phyloP scores from a whole-genome alignment of 2,797 vertebrate species.

The Anguilla obscura region DNA sequence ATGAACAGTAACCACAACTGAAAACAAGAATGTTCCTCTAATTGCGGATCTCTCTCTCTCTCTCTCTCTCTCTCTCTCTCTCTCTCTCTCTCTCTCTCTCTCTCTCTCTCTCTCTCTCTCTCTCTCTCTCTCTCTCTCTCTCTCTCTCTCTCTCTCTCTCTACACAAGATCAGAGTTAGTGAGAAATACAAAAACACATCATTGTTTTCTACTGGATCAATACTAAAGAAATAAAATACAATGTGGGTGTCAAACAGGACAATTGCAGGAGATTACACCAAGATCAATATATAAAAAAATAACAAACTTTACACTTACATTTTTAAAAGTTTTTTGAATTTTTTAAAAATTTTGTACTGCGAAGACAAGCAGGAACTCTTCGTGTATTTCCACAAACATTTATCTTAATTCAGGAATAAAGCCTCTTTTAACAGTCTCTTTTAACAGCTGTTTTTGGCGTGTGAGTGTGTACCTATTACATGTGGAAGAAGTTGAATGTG shows the following conservation, averaged over 20 bases:
- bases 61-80: too few relatives aligned
- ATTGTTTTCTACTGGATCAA: constrained; percentile 51
- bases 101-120: too few relatives aligned
- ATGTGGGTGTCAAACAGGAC: constrained; percentile 43
- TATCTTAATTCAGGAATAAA: constrained; percentile 77
- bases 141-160: too few relatives aligned
- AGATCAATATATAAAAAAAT: constrained; percentile 65
- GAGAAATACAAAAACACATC: constrained; percentile 51
- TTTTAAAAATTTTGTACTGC: constrained; percentile 18
- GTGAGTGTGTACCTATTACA: constrained; percentile 11
- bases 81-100: too few relatives aligned
- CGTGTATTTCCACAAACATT: constrained; percentile 91
- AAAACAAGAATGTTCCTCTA: too few relatives aligned
- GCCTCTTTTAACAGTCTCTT: constrained; percentile 52
- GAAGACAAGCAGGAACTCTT: constrained; percentile 86
- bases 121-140: too few relatives aligned
- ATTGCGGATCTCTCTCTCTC: too few relatives aligned
- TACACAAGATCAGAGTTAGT: constrained; percentile 40
- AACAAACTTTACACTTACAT: constrained; percentile 22
- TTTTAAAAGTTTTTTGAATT: constrained; percentile 42
- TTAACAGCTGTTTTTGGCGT: constrained; percentile 34
- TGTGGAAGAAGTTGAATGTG: constrained; percentile 43
- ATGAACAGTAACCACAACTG: too few relatives aligned
- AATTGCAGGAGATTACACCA: constrained; percentile 60
- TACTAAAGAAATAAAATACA: constrained; percentile 14